Evolutionary conservation across 2,797 vertebrate genomes (phyloP).

Genomic region (Argentina silus): DNA sequence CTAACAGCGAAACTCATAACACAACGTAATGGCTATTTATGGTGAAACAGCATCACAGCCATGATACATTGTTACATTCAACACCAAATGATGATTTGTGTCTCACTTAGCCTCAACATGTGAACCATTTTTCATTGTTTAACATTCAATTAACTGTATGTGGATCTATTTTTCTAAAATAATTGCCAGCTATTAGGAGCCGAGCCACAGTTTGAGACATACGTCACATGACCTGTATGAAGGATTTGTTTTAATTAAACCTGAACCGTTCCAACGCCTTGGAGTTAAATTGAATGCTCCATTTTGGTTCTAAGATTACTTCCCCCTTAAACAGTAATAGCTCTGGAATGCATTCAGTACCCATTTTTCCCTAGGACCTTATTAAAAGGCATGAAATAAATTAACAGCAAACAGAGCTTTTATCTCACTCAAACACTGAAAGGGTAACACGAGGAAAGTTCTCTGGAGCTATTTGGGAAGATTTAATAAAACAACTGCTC

Average conservation of each 20-base stretch:
- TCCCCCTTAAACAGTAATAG: slow-evolving; percentile 40
- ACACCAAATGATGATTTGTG: no score
- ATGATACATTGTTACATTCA: no score
- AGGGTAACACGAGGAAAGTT: slow-evolving; percentile 59
- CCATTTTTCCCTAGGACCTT: slow-evolving; percentile 52
- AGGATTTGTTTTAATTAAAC: slow-evolving; percentile 68
- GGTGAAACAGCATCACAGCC: no score
- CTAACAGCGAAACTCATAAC: no score
- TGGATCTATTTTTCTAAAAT: slow-evolving; percentile 24
- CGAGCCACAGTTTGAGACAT: slow-evolving; percentile 15
- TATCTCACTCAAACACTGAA: slow-evolving; percentile 61
- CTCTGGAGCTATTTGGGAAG: slow-evolving; percentile 70
- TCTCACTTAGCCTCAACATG: no score
- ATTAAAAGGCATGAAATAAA: slow-evolving; percentile 63
- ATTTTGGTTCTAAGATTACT: slow-evolving; percentile 56
- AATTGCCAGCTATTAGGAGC: slow-evolving; percentile 19
- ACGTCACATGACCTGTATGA: slow-evolving; percentile 28
- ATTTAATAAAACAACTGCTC: slow-evolving; percentile 62
- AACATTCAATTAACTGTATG: no score
- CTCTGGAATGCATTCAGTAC: slow-evolving; percentile 56
- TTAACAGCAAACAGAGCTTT: slow-evolving; percentile 58
- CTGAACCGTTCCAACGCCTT: slow-evolving; percentile 38
- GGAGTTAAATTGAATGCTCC: slow-evolving; percentile 61
- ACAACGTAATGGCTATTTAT: no score
- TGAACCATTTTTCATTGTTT: no score